Conservation (phyloP, 2,113 vertebrate genomes). For the Burhinus bistriatus region DNA sequence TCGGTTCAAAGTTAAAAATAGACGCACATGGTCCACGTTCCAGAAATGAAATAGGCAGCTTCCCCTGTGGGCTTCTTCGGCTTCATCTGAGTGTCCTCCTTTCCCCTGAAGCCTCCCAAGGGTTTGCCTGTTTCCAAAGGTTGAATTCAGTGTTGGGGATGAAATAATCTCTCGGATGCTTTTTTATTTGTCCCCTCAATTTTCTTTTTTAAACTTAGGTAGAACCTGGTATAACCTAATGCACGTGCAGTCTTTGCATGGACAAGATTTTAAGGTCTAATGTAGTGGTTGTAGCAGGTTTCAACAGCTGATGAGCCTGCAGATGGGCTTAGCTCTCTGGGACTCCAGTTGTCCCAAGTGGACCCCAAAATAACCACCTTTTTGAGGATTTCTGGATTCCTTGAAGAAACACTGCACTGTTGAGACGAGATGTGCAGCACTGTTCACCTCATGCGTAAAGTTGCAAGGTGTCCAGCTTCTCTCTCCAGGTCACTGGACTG, state of each 20-base stretch:
- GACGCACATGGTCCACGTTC: not conserved
- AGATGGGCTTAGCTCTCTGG: not conserved
- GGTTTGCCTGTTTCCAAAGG: not conserved
- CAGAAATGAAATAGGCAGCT: constrained; percentile 44
- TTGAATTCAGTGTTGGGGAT: not conserved
- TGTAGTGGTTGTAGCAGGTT: not conserved
- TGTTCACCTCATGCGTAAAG: not conserved
- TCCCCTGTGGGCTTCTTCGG: not conserved
- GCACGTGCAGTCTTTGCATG: accelerated
- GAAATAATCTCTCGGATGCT: not conserved
- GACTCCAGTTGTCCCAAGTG: not conserved
- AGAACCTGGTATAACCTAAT: not conserved
- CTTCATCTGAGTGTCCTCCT: constrained; percentile 30
- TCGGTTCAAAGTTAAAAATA: constrained; percentile 36
- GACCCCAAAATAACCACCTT: not conserved
- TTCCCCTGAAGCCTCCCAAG: not conserved
- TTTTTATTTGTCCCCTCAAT: not conserved
- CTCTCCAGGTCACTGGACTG: not conserved
- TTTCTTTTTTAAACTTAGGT: not conserved
- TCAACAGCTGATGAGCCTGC: not conserved
- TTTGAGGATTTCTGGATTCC: not conserved
- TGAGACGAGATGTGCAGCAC: not conserved
- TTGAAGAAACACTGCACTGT: not conserved
- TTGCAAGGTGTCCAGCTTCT: not conserved
- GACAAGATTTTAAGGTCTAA: not conserved